A percentile compares a stretch with the other conserved stretches of the same genome.
phyloP scores from a whole-genome alignment of 1,140 invertebrate species.

The Polyergus mexicanus region DNA sequence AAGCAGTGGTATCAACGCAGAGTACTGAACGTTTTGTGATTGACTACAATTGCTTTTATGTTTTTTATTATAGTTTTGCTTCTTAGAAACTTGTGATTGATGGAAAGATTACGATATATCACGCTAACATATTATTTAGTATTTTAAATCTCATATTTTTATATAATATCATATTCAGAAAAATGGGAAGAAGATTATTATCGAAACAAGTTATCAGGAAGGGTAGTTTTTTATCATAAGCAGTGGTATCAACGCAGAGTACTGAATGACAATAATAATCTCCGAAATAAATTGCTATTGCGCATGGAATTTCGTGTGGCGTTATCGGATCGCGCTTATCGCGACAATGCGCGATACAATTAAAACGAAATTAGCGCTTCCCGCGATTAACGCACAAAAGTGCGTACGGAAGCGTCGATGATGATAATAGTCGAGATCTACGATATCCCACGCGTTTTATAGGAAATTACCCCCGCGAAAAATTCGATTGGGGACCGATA shows the following conservation, averaged over 20 bases:
- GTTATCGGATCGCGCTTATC: conserved; percentile 43
- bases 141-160: conserved; percentile 27
- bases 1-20: no score
- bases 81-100: conserved; percentile 7
- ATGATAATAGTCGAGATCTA: conserved; percentile 37
- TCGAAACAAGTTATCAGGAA: not conserved
- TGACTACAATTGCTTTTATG: not conserved
- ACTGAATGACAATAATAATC: conserved; percentile 6
- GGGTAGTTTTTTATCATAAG: conserved; percentile 11
- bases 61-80: not conserved
- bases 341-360: conserved; percentile 9
- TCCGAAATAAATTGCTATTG: conserved; percentile 26
- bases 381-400: conserved; percentile 25
- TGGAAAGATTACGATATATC: not conserved
- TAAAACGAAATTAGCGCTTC: conserved; percentile 46
- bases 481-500: conserved; percentile 33
- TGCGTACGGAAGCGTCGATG: conserved; percentile 25
- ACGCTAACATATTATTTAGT: conserved; percentile 20
- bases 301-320: not conserved
- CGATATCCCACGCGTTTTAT: not conserved
- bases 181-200: conserved; percentile 8
- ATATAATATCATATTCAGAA: not conserved
- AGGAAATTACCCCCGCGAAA: conserved; percentile 31
- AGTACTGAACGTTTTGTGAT: not conserved
- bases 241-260: no score